A percentile compares a stretch with the other conserved stretches of the same genome.
These are phyloP conservation scores for Pseudorhombus dupliciocellatus DNA, from an alignment of 2,113 vertebrate genomes.

Conservation along the genomic window DNA sequence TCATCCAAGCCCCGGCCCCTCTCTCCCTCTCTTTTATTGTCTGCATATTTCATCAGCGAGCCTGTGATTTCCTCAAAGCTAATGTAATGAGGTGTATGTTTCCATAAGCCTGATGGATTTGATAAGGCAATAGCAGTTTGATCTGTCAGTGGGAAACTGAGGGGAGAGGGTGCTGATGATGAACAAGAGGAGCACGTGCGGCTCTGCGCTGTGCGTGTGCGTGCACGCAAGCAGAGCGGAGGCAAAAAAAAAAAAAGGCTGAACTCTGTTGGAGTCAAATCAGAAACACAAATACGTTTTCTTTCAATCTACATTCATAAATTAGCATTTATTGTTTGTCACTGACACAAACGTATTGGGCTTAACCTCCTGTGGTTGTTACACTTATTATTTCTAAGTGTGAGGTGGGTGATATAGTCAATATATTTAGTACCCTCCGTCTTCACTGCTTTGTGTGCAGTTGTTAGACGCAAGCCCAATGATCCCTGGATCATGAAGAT, in stretches of 20 bases:
- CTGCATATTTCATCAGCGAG: slow-evolving; percentile 89
- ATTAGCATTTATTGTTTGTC: slow-evolving; percentile 13
- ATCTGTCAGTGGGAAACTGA: slow-evolving; percentile 78
- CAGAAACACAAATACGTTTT: no score
- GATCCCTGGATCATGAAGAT: no score
- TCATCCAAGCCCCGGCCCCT: slow-evolving; percentile 70
- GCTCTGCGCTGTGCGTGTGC: background rate
- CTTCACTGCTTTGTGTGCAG: no score
- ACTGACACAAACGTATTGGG: slow-evolving; percentile 7
- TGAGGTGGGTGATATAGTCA: no score
- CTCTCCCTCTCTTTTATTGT: slow-evolving; percentile 86
- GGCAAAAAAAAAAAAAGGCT: slow-evolving; percentile 32
- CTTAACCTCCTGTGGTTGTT: background rate
- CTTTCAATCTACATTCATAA: slow-evolving; percentile 11
- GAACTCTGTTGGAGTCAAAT: slow-evolving; percentile 37
- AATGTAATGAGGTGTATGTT: slow-evolving; percentile 88
- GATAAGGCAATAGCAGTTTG: slow-evolving; percentile 85
- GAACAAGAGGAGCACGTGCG: slow-evolving; percentile 27
- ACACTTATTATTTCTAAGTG: no score
- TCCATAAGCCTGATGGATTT: slow-evolving; percentile 90
- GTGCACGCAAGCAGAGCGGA: background rate
- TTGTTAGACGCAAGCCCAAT: no score
- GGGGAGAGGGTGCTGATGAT: slow-evolving; percentile 47
- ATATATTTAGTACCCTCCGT: no score
- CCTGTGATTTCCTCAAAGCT: slow-evolving; percentile 88